A percentile compares a stretch with the other conserved stretches of the same genome.
Evolutionary conservation across 1,140 invertebrate species (phyloP).

Genomic region (Dreissena rostriformis): DNA sequence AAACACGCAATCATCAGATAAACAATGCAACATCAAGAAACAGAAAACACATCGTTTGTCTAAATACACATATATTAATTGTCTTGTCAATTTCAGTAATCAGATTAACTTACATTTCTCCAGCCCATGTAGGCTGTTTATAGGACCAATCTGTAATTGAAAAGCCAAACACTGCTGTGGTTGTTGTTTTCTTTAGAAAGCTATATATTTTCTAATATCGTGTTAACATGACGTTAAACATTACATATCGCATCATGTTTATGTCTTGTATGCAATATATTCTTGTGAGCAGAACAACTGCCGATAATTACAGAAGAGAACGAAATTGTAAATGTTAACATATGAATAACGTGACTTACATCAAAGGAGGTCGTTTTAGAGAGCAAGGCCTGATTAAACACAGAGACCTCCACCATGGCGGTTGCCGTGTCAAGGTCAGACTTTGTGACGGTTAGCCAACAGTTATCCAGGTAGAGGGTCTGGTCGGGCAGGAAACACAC

Average conservation of each 20-base stretch:
- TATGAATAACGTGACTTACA: neutral
- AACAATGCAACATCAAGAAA: too few species aligned
- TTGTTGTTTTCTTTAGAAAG: neutral
- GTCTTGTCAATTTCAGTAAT: too few species aligned
- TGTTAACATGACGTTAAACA: neutral
- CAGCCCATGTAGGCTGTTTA: neutral
- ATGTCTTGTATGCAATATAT: too few species aligned
- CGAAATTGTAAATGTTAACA: neutral
- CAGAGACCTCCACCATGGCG: constrained; percentile 2
- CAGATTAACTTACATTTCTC: neutral
- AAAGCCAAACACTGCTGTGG: neutral
- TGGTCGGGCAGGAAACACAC: neutral
- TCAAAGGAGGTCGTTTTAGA: neutral
- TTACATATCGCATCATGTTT: neutral
- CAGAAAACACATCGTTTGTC: too few species aligned
- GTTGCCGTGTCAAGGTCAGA: constrained; percentile 10
- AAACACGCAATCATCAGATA: too few species aligned
- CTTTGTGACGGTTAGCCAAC: constrained; percentile 29
- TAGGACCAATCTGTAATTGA: neutral
- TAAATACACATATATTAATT: too few species aligned
- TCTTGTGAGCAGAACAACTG: neutral
- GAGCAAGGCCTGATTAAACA: constrained; percentile 34
- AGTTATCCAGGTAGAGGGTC: constrained; percentile 27
- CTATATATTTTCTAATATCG: neutral
- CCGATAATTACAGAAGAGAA: neutral